Conservation (phyloP, 2,888 invertebrate species). For the Leptinotarsa tumamoca region DNA sequence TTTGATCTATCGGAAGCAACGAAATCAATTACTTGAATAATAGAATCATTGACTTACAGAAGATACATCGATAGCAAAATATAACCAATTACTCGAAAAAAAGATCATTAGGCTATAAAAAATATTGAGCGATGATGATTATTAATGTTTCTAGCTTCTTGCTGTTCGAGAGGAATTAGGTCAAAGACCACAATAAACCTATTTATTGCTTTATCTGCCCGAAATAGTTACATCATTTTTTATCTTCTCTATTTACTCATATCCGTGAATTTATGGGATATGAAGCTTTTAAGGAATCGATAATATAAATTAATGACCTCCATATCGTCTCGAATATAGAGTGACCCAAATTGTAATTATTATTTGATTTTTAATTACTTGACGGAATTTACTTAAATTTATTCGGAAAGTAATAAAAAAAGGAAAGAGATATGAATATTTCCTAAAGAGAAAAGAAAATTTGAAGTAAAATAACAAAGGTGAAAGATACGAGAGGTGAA, state of each 20-base stretch:
- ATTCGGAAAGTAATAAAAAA: no score
- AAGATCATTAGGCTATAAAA: neutral
- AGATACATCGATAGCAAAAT: no score
- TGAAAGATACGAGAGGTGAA: no score
- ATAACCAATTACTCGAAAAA: neutral
- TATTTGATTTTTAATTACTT: no score
- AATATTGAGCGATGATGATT: neutral
- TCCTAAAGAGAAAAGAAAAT: no score
- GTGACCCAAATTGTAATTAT: neutral
- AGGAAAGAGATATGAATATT: no score
- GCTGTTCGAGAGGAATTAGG: neutral
- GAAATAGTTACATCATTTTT: slow-evolving; percentile 11
- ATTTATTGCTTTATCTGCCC: slow-evolving; percentile 10
- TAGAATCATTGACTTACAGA: no score
- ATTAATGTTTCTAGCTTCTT: slow-evolving; percentile 7
- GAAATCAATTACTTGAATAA: no score
- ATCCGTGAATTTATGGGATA: neutral
- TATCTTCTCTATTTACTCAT: slow-evolving; percentile 5
- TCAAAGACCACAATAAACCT: neutral
- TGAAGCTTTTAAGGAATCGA: slow-evolving; percentile 1
- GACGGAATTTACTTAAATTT: no score
- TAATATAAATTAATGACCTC: neutral
- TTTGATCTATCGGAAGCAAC: no score
- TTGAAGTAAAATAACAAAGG: no score
- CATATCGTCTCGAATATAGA: neutral